Evolutionary conservation across 2,797 vertebrate genomes (phyloP).

Genomic region (Enteromius afrohamiltoni): DNA sequence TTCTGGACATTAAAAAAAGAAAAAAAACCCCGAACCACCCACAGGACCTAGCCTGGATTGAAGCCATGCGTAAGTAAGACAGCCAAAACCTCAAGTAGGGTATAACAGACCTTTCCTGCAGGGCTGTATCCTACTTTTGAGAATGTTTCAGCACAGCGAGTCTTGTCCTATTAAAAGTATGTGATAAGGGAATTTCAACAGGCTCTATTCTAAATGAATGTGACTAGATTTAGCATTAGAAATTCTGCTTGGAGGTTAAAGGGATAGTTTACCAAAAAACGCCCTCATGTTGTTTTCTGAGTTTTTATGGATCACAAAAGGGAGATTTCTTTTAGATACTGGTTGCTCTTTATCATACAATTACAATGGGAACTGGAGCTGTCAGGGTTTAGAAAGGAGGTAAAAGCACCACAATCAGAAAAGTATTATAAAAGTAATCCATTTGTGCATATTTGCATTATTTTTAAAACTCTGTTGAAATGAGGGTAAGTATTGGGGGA

Average conservation of each 20-base stretch:
- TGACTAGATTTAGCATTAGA: constrained; percentile 21
- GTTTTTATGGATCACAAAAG: background rate
- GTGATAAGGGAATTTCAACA: constrained; percentile 32
- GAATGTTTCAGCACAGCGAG: constrained; percentile 22
- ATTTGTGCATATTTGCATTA: background rate
- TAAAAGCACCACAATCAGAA: background rate
- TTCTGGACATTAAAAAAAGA: constrained; percentile 8
- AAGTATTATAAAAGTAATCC: background rate
- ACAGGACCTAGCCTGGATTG: constrained; percentile 25
- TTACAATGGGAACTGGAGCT: background rate
- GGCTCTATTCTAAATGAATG: background rate
- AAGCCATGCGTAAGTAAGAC: constrained; percentile 18
- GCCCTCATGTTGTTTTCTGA: background rate
- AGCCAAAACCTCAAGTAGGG: constrained; percentile 21
- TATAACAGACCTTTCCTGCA: constrained; percentile 36
- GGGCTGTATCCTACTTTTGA: constrained; percentile 40
- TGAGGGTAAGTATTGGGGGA: background rate
- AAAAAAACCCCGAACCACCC: background rate
- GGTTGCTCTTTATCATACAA: background rate
- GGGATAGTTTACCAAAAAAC: background rate
- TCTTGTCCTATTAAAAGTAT: constrained; percentile 32
- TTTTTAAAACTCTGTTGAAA: background rate
- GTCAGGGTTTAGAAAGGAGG: background rate
- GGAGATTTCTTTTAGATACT: background rate
- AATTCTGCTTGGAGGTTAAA: constrained; percentile 4